Evolutionary conservation across 2,888 invertebrate species (phyloP).

Genomic region (Anorthoa munda): DNA sequence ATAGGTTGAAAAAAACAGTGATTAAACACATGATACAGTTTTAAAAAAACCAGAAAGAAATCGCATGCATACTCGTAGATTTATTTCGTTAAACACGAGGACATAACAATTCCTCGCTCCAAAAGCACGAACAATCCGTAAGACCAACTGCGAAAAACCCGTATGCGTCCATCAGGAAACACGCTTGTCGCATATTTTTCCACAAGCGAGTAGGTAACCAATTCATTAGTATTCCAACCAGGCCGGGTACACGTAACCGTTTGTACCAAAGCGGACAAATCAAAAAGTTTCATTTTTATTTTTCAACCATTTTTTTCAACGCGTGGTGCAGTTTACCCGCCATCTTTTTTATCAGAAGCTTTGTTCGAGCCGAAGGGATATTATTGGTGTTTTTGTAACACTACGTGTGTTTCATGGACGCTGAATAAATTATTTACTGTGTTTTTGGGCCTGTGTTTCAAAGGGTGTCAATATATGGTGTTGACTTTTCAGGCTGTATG

Average conservation of each 20-base stretch:
- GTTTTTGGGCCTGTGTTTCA: slow-evolving; percentile 26
- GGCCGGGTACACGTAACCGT: slow-evolving; percentile 61
- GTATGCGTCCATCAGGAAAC: slow-evolving; percentile 47
- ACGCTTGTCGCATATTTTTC: slow-evolving; percentile 63
- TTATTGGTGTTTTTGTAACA: slow-evolving; percentile 45
- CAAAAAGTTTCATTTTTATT: slow-evolving; percentile 70
- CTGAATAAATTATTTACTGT: slow-evolving; percentile 42
- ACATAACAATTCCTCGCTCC: not conserved
- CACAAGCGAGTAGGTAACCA: slow-evolving; percentile 69
- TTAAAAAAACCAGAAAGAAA: not conserved
- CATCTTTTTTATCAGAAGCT: slow-evolving; percentile 49
- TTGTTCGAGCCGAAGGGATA: slow-evolving; percentile 36
- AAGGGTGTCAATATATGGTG: slow-evolving; percentile 27
- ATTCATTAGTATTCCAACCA: slow-evolving; percentile 79
- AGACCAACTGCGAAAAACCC: slow-evolving; percentile 28
- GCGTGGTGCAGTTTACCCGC: slow-evolving; percentile 58
- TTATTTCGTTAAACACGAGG: not conserved
- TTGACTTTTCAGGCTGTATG: slow-evolving; percentile 1
- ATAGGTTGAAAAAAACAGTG: too few species aligned
- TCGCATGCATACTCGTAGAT: not conserved
- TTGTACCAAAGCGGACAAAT: slow-evolving; percentile 67
- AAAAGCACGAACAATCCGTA: slow-evolving; percentile 17
- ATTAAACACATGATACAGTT: too few species aligned
- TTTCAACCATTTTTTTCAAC: slow-evolving; percentile 28
- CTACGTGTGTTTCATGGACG: slow-evolving; percentile 17